Percentiles rank a stretch among this genome's conserved stretches.
These are phyloP conservation scores for Tanytarsus gracilentus DNA, from an alignment of 2,888 invertebrate species.

Conservation along the genomic window DNA sequence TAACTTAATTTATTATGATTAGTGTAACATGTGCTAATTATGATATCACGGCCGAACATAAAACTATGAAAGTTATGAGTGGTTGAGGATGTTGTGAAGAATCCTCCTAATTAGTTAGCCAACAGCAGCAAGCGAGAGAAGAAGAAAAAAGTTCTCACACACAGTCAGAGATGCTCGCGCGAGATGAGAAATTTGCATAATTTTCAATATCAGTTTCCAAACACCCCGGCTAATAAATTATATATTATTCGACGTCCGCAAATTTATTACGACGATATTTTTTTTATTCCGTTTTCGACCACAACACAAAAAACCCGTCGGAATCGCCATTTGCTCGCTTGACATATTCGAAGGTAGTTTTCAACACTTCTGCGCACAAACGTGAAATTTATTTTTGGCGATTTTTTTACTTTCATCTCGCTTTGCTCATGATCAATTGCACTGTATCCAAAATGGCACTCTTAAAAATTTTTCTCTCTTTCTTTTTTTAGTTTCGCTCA, in stretches of 20 bases:
- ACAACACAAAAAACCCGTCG: conserved; percentile 17
- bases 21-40: too few relatives aligned
- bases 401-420: background rate
- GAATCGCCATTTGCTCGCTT: conserved; percentile 28
- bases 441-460: too few relatives aligned
- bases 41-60: too few relatives aligned
- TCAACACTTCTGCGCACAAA: conserved; percentile 23
- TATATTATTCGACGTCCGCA: conserved; percentile 1
- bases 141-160: conserved; percentile 16
- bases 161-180: background rate
- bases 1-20: too few relatives aligned
- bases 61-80: too few relatives aligned
- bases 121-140: background rate
- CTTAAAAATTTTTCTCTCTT: too few relatives aligned
- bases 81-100: too few relatives aligned
- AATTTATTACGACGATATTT: background rate
- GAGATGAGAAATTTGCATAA: conserved; percentile 17
- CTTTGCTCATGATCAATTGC: too few relatives aligned
- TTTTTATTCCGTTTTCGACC: background rate
- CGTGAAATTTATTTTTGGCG: background rate
- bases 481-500: too few relatives aligned
- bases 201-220: conserved; percentile 19
- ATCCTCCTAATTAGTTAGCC: background rate
- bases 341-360: background rate
- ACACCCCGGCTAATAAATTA: conserved; percentile 10